These are phyloP conservation scores for Enteromius thamalakanensis DNA, from an alignment of 2,797 vertebrate species.

Conservation along the genomic window DNA sequence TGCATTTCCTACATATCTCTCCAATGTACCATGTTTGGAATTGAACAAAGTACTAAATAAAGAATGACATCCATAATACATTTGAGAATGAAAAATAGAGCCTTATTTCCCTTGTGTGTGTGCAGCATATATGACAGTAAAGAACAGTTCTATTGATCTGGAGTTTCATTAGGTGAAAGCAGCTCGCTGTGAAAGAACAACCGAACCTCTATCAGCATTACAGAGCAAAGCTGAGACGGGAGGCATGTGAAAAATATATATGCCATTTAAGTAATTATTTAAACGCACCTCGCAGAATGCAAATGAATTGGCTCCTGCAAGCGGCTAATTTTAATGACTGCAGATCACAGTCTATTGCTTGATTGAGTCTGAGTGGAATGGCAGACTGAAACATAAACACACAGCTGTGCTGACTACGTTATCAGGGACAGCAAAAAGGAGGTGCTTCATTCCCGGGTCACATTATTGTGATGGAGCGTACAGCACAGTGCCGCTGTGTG, in stretches of 20 bases:
- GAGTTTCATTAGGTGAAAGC: constrained; percentile 81
- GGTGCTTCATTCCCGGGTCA: constrained; percentile 63
- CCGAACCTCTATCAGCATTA: constrained; percentile 69
- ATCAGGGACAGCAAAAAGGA: constrained; percentile 64
- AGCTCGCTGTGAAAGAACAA: constrained; percentile 70
- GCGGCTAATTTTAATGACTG: constrained; percentile 75
- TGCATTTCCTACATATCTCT: constrained; percentile 53
- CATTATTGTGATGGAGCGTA: constrained; percentile 38
- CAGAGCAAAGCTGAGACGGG: constrained; percentile 67
- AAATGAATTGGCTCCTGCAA: constrained; percentile 74
- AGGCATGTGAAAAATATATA: constrained; percentile 71
- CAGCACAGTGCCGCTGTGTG: constrained; percentile 77
- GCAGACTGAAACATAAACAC: constrained; percentile 63
- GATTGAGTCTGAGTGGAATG: constrained; percentile 68
- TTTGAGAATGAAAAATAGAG: constrained; percentile 79
- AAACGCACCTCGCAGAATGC: constrained; percentile 74
- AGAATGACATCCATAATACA: constrained; percentile 81
- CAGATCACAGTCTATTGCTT: constrained; percentile 66
- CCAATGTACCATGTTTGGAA: constrained; percentile 64
- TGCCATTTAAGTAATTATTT: constrained; percentile 75
- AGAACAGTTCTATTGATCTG: constrained; percentile 77
- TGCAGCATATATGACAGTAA: constrained; percentile 76
- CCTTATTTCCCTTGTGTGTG: constrained; percentile 80
- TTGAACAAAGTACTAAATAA: constrained; percentile 78
- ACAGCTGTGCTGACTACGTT: constrained; percentile 63